Evolutionary conservation across 2,113 vertebrate species (phyloP), one percentile per base, ranked within the genome.

Genomic region (Pongo abelii): DNA sequence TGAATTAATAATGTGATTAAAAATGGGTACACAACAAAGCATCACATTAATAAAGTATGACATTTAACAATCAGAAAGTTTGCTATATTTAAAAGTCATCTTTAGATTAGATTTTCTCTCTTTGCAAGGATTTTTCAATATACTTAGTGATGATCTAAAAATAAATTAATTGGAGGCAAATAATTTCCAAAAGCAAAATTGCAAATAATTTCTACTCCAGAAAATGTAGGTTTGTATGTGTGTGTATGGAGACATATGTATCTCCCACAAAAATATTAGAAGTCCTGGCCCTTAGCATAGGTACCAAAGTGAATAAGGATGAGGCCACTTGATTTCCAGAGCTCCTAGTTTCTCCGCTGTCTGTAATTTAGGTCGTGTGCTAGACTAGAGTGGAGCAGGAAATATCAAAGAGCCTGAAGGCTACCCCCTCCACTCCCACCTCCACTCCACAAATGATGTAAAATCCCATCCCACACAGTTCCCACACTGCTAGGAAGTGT

Each of bases 401-500:
- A 95, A 10, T 59, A 80, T 17, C 84, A 91, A 61, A 85, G 38
- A 95, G 61, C 12, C 52, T 84, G 6, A 50, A 3, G 2, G 3
- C 38, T 35, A 4, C 32, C 16, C 59, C 4, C 23, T 32, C 27
- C 1, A 4, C 6, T 22, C 27, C 16, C 20, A 17, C 23, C n/a
- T 17, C 8, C 40, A 40, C 18, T 14, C 91, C 69, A 50, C 3
- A 40, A 64, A 57, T 72, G n/a, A 69, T 59, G 50, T 35, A 59
- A 91, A 84, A 79, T 80, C 17, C 57, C 79, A 87, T 95, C 96
- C 52, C 61, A 61, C 38, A 69, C 25, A 88, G 87, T 96, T 97
- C 87, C 90, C 97, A 97, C 87, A 92, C 92, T 61, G 27, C 72
- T 81, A 35, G 32, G 52, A 92, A 92, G 87, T 59, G 46, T 59